These are phyloP conservation scores for Parauchenoglanis punctatus DNA, from an alignment of 2,797 vertebrate genomes.

Conservation along the genomic window DNA sequence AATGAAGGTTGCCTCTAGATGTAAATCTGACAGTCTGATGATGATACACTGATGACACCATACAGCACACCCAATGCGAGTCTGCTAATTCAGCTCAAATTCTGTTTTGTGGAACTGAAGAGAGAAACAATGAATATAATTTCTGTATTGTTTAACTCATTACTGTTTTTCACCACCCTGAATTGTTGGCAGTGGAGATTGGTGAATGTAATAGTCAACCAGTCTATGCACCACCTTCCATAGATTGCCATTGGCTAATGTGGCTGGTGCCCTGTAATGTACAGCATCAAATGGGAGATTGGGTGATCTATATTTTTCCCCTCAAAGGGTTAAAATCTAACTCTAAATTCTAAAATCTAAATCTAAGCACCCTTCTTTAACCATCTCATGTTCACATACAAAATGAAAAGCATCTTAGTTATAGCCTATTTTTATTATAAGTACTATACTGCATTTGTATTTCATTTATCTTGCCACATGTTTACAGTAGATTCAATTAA, in stretches of 20 bases:
- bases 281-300: background rate
- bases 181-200: background rate
- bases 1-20: too few species aligned
- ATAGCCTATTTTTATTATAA: background rate
- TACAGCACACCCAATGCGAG: background rate
- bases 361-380: background rate
- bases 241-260: background rate
- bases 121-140: background rate
- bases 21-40: too few species aligned
- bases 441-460: background rate
- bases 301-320: background rate
- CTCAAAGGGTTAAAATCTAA: background rate
- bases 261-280: background rate
- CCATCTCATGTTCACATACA: background rate
- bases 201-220: background rate
- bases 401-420: background rate
- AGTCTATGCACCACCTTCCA: background rate
- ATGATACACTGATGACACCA: background rate
- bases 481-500: background rate
- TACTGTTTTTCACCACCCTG: background rate
- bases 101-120: background rate
- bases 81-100: background rate
- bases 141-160: background rate
- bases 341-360: background rate
- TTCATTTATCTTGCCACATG: background rate